These are phyloP conservation scores for Andrena fulva DNA, from an alignment of 2,888 invertebrate genomes.

Conservation along the genomic window DNA sequence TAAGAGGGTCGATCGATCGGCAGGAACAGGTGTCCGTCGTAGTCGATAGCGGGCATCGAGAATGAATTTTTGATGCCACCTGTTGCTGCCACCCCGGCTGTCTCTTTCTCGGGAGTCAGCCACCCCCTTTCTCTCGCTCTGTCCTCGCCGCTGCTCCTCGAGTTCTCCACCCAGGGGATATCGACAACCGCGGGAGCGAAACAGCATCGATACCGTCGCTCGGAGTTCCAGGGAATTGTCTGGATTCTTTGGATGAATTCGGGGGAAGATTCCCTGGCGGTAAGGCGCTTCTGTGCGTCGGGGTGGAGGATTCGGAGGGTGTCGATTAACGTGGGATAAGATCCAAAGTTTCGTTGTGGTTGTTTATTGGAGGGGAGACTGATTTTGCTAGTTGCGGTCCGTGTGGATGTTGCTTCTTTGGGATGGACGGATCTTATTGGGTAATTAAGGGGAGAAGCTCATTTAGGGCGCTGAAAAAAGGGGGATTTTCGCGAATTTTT, in stretches of 20 bases:
- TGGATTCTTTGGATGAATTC: slow-evolving; percentile 8
- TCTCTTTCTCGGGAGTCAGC: background rate
- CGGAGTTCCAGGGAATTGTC: background rate
- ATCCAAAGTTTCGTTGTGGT: background rate
- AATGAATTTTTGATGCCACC: slow-evolving; percentile 78
- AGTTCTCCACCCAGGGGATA: slow-evolving; percentile 15
- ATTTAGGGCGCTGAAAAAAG: too few species aligned
- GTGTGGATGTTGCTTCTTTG: too few species aligned
- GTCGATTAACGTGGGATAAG: background rate
- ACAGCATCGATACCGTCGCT: slow-evolving; percentile 9
- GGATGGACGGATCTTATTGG: too few species aligned
- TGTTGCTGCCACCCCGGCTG: slow-evolving; percentile 65
- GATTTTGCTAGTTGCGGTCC: too few species aligned
- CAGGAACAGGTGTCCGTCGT: slow-evolving; percentile 68
- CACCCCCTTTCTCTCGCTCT: background rate
- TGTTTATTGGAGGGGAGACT: too few species aligned
- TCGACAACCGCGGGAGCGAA: slow-evolving; percentile 12
- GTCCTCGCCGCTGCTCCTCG: background rate
- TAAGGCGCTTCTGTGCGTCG: background rate
- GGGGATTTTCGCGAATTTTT: too few species aligned
- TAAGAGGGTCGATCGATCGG: slow-evolving; percentile 68
- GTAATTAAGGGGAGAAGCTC: too few species aligned
- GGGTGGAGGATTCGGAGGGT: background rate
- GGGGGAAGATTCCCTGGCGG: background rate
- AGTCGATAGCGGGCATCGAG: slow-evolving; percentile 62